Conservation (phyloP, 2,888 invertebrate genomes). For the Plutella xylostella region DNA sequence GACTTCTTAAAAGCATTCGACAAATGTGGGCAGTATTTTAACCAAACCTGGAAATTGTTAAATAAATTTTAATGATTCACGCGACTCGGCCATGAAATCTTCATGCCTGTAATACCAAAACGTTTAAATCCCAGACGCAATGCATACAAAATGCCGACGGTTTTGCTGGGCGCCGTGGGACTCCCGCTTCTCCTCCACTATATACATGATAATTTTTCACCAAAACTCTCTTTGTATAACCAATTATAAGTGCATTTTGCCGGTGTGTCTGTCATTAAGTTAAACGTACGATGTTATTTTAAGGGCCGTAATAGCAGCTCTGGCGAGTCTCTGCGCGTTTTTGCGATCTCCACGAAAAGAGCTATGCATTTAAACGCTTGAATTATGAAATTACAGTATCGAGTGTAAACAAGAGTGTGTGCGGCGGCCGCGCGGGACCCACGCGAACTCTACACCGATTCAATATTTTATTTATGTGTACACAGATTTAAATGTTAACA, state of each 20-base stretch:
- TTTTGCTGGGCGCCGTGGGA: conserved; percentile 30
- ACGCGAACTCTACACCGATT: too few relatives aligned
- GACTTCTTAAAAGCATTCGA: too few relatives aligned
- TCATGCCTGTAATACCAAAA: too few relatives aligned
- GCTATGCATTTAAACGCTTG: conserved; percentile 69
- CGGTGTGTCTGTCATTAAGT: conserved; percentile 68
- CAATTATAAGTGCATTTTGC: conserved; percentile 68
- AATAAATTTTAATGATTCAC: too few relatives aligned
- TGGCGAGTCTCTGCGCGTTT: conserved; percentile 52
- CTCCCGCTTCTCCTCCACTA: conserved; percentile 36
- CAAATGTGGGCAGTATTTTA: too few relatives aligned
- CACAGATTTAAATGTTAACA: too few relatives aligned
- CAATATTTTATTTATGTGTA: too few relatives aligned
- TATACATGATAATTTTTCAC: conserved; percentile 59
- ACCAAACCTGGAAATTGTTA: too few relatives aligned
- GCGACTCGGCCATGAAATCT: not conserved
- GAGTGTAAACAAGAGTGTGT: conserved; percentile 58
- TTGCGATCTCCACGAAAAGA: conserved; percentile 55
- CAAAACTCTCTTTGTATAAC: conserved; percentile 61
- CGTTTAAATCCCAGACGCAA: not conserved
- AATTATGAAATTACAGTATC: conserved; percentile 69
- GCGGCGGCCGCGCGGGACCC: conserved; percentile 2
- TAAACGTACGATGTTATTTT: conserved; percentile 70
- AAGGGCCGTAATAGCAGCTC: conserved; percentile 63
- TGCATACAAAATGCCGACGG: conserved; percentile 1